phyloP scores from a whole-genome alignment of 1,140 invertebrate species.

The Drosophila kepulauana region DNA sequence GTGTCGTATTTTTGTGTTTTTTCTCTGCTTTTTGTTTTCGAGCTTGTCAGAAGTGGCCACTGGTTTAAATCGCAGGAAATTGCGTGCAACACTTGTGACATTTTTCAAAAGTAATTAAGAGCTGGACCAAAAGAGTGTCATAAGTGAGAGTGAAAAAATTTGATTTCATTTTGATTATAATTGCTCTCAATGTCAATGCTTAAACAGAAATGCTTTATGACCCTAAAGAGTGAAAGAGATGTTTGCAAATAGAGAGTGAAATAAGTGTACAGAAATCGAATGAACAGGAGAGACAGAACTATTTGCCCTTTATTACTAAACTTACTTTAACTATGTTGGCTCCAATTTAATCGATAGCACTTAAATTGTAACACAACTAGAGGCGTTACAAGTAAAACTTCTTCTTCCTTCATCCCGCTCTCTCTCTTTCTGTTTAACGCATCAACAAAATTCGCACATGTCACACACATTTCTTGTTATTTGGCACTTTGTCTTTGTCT shows the following conservation, averaged over 20 bases:
- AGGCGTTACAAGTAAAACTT: background rate
- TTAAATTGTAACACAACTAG: constrained; percentile 20
- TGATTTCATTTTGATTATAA: constrained; percentile 46
- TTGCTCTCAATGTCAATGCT: constrained; percentile 22
- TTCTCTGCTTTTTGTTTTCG: background rate
- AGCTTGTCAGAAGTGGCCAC: constrained; percentile 29
- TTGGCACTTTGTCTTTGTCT: constrained; percentile 32
- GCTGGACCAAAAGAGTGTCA: background rate
- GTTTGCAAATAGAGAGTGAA: too few relatives aligned
- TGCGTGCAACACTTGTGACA: constrained; percentile 49
- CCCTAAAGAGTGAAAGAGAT: background rate
- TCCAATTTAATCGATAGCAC: constrained; percentile 9
- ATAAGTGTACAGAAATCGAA: too few relatives aligned
- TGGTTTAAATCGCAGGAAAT: constrained; percentile 33
- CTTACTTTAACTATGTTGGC: background rate
- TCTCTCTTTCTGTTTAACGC: constrained; percentile 11
- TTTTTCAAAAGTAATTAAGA: constrained; percentile 63
- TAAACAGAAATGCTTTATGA: background rate
- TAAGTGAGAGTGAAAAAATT: constrained; percentile 16
- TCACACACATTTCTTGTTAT: constrained; percentile 32
- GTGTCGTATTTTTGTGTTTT: background rate
- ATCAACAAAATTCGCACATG: constrained; percentile 35
- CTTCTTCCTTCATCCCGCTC: background rate
- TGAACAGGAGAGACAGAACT: background rate
- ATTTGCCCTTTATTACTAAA: background rate